Conservation (phyloP, 2,113 vertebrate genomes). For the Zeus faber region DNA sequence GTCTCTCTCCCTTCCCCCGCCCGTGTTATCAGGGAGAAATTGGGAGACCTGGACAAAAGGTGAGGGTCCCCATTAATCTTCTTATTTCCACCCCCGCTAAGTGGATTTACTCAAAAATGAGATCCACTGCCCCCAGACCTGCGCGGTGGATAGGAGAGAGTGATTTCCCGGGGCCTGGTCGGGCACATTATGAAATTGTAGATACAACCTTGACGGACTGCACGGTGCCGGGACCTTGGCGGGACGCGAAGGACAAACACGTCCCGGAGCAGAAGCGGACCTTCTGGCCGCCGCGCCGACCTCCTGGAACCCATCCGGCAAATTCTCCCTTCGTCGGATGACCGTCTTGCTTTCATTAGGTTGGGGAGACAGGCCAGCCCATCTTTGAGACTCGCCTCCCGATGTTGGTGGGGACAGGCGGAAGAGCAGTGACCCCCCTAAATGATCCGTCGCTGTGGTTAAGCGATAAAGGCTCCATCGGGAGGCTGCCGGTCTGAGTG, state of each 20-base stretch:
- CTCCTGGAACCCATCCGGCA: constrained; percentile 17
- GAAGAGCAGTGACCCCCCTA: constrained; percentile 29
- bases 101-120: constrained; percentile 65
- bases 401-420: constrained; percentile 21
- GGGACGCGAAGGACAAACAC: constrained; percentile 14
- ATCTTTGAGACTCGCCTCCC: constrained; percentile 10
- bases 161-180: constrained; percentile 28
- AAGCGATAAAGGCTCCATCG: constrained; percentile 25
- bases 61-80: constrained; percentile 72
- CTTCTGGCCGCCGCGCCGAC: constrained; percentile 20
- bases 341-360: constrained; percentile 3
- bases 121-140: constrained; percentile 32
- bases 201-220: constrained; percentile 62
- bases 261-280: constrained; percentile 12
- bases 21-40: constrained; percentile 89
- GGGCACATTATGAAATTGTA: constrained; percentile 34
- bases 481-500: constrained; percentile 43
- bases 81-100: constrained; percentile 50
- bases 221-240: constrained; percentile 18
- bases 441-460: constrained; percentile 30
- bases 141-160: constrained; percentile 28
- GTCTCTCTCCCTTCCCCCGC: constrained; percentile 50
- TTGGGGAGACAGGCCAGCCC: neutral
- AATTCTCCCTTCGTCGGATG: constrained; percentile 12
- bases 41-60: constrained; percentile 96